Evolutionary conservation across 1,140 invertebrate species (phyloP).

Genomic region (Ips typographus): DNA sequence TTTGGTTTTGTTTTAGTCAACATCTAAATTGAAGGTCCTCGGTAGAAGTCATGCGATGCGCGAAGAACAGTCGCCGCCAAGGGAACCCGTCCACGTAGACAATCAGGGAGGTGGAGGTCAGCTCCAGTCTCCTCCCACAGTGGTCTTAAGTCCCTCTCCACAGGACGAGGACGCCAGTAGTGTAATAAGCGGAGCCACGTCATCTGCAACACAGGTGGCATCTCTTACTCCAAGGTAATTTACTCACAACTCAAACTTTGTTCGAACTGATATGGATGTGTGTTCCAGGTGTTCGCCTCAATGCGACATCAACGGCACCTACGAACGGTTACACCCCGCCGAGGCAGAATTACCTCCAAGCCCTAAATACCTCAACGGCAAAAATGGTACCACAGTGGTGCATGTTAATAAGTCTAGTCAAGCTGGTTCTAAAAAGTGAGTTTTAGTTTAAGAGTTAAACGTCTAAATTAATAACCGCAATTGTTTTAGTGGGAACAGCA

Average conservation of each 20-base stretch:
- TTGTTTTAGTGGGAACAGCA: neutral
- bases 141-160: slow-evolving; percentile 46
- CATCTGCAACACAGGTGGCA: slow-evolving; percentile 42
- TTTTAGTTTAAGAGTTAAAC: too few relatives aligned
- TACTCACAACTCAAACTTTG: neutral
- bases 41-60: slow-evolving; percentile 86
- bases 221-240: slow-evolving; percentile 36
- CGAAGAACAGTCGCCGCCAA: slow-evolving; percentile 82
- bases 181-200: slow-evolving; percentile 4
- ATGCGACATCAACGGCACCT: slow-evolving; percentile 9
- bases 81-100: slow-evolving; percentile 62
- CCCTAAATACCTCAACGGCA: slow-evolving; percentile 38
- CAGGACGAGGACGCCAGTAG: slow-evolving; percentile 16
- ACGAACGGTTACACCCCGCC: slow-evolving; percentile 19
- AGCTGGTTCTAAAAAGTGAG: slow-evolving; percentile 12
- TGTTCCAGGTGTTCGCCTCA: slow-evolving; percentile 33
- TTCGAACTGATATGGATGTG: neutral
- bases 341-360: slow-evolving; percentile 31
- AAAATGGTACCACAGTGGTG: slow-evolving; percentile 14
- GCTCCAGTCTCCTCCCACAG: slow-evolving; percentile 48
- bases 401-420: slow-evolving; percentile 27
- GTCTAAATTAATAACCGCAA: too few relatives aligned
- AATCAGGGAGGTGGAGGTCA: slow-evolving; percentile 43
- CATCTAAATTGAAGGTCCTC: slow-evolving; percentile 78
- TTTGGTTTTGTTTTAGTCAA: slow-evolving; percentile 53